Conservation (phyloP, 2,888 invertebrate genomes). For the Ectemnius lituratus region DNA sequence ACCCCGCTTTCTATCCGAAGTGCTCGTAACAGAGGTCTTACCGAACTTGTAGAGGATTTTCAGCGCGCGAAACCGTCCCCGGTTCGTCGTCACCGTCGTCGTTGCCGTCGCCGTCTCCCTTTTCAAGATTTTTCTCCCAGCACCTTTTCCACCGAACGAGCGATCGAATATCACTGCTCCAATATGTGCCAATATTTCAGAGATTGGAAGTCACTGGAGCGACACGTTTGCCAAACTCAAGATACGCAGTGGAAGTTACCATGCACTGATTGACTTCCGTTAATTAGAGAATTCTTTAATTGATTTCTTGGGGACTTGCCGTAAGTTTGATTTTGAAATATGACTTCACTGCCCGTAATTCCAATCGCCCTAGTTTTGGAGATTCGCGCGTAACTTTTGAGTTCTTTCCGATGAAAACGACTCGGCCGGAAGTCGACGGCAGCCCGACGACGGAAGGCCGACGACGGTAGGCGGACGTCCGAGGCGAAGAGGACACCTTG, state of each 20-base stretch:
- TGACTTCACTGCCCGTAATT: not conserved
- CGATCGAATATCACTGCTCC: too few relatives aligned
- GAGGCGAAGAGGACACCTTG: slow-evolving; percentile 49
- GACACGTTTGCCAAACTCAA: not conserved
- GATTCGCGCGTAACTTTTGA: not conserved
- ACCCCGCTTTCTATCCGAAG: not conserved
- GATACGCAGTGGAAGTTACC: too few relatives aligned
- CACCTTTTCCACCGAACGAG: not conserved
- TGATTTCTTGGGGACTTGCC: too few relatives aligned
- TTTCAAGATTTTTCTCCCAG: not conserved
- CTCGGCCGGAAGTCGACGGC: not conserved
- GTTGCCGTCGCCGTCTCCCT: not conserved
- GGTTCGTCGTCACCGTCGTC: slow-evolving; percentile 10
- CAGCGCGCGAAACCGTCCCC: not conserved
- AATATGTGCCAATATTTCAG: not conserved
- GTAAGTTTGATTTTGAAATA: too few relatives aligned
- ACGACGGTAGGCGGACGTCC: slow-evolving; percentile 2
- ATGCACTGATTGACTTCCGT: too few relatives aligned
- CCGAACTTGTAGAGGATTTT: not conserved
- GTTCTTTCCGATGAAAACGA: not conserved
- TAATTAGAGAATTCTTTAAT: not conserved
- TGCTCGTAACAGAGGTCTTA: not conserved
- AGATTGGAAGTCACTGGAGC: not conserved
- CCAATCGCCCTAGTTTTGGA: not conserved
- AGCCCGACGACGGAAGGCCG: not conserved